A percentile compares a stretch with the other conserved stretches of the same genome.
These are phyloP conservation scores for Rhingia rostrata DNA, from an alignment of 2,888 invertebrate genomes.

Conservation along the genomic window DNA sequence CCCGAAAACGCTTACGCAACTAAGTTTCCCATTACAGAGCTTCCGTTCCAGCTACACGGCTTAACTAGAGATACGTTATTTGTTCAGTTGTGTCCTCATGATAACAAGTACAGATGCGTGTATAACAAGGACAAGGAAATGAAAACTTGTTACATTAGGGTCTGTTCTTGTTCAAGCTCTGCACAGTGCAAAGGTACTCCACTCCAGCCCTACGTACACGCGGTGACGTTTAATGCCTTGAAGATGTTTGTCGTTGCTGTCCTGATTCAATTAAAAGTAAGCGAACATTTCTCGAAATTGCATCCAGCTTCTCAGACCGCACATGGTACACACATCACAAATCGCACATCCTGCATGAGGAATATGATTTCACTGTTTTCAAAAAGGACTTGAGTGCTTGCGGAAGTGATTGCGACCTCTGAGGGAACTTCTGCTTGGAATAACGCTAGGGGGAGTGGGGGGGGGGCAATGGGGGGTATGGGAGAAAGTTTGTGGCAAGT, in stretches of 20 bases:
- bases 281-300: slow-evolving; percentile 40
- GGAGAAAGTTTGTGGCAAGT: slow-evolving; percentile 26
- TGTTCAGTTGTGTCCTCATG: no score
- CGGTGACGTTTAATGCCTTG: neutral
- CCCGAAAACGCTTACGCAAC: neutral
- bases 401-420: slow-evolving; percentile 6
- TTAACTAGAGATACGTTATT: no score
- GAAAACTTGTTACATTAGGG: slow-evolving; percentile 14
- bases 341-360: slow-evolving; percentile 21
- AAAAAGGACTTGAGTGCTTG: neutral
- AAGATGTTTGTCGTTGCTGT: slow-evolving; percentile 41
- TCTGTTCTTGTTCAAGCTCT: slow-evolving; percentile 24
- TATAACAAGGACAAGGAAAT: slow-evolving; percentile 1
- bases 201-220: neutral
- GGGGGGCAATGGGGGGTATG: neutral
- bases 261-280: slow-evolving; percentile 60
- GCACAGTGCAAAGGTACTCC: neutral
- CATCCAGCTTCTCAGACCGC: slow-evolving; percentile 9
- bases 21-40: neutral
- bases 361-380: slow-evolving; percentile 30
- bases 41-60: no score
- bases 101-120: neutral
- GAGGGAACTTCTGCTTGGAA: neutral
- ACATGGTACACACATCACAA: slow-evolving; percentile 1
- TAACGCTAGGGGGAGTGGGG: neutral